These are phyloP conservation scores for Drosophila quadrilineata DNA, from an alignment of 1,140 invertebrate genomes.

Conservation along the genomic window DNA sequence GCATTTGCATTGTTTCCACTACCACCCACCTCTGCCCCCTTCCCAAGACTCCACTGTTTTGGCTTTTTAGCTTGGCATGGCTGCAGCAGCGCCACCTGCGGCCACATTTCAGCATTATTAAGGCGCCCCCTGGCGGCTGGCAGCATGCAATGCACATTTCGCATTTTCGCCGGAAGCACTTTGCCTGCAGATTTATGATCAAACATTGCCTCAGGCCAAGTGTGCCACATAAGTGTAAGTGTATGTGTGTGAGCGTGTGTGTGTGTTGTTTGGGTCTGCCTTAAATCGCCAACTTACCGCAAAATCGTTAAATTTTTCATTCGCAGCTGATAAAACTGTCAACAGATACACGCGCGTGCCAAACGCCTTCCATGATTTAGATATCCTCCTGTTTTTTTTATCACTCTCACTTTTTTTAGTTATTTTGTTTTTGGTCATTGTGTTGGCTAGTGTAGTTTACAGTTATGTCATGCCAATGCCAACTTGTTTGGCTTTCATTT, in stretches of 20 bases:
- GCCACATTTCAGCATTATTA: constrained; percentile 54
- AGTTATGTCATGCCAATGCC: constrained; percentile 61
- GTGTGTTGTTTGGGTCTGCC: too few species aligned
- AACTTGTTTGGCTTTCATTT: constrained; percentile 75
- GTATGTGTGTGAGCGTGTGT: too few species aligned
- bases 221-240: too few species aligned
- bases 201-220: constrained; percentile 26
- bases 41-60: neutral
- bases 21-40: neutral
- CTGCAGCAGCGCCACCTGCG: constrained; percentile 38
- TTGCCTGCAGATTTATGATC: constrained; percentile 66
- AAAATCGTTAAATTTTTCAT: constrained; percentile 50
- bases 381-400: neutral
- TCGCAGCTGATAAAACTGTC: constrained; percentile 64
- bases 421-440: neutral
- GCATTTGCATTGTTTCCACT: constrained; percentile 48
- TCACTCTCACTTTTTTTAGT: neutral
- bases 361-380: too few species aligned
- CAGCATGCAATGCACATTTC: constrained; percentile 52
- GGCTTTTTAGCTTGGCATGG: too few species aligned
- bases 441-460: constrained; percentile 24
- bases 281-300: too few species aligned
- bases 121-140: constrained; percentile 46
- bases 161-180: constrained; percentile 59
- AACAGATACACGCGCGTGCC: neutral